A percentile compares a stretch with the other conserved stretches of the same genome.
These are phyloP conservation scores for Gandaritis pyraliata DNA, from an alignment of 2,888 invertebrate genomes.

Conservation along the genomic window DNA sequence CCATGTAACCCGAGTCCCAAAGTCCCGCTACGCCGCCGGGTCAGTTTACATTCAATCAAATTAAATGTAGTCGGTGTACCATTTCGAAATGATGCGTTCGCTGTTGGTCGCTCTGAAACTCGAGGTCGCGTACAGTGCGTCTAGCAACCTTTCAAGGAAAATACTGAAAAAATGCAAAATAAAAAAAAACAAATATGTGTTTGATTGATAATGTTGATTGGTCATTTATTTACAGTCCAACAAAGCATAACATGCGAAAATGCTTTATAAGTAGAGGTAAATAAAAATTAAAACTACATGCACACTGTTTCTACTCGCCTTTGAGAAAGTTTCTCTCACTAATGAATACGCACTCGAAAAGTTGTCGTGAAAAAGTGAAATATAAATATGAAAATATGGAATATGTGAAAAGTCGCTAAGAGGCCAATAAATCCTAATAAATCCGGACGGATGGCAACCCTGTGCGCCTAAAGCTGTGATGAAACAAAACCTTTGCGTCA, in stretches of 20 bases:
- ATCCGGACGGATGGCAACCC: not conserved
- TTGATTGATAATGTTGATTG: too few relatives aligned
- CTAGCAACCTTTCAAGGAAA: conserved; percentile 41
- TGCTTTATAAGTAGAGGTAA: too few relatives aligned
- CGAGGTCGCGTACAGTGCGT: conserved; percentile 78
- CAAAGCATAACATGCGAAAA: too few relatives aligned
- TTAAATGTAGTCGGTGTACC: conserved; percentile 56
- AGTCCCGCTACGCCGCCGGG: conserved; percentile 51
- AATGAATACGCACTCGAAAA: too few relatives aligned
- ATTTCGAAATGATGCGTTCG: conserved; percentile 76
- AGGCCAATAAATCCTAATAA: not conserved
- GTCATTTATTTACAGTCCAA: too few relatives aligned
- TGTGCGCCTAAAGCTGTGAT: conserved; percentile 72
- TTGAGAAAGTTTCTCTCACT: too few relatives aligned
- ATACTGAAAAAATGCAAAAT: not conserved
- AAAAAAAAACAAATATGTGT: not conserved
- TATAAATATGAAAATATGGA: too few relatives aligned
- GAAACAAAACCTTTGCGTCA: conserved; percentile 82
- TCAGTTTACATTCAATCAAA: conserved; percentile 69
- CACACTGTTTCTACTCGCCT: too few relatives aligned
- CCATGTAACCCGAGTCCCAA: conserved; percentile 32
- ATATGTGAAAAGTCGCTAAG: too few relatives aligned
- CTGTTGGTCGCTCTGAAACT: conserved; percentile 70
- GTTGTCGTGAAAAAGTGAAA: too few relatives aligned
- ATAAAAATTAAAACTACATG: too few relatives aligned